These are phyloP conservation scores for Smutsia temminckii DNA, from an alignment of 2,797 vertebrate species.

Conservation along the genomic window DNA sequence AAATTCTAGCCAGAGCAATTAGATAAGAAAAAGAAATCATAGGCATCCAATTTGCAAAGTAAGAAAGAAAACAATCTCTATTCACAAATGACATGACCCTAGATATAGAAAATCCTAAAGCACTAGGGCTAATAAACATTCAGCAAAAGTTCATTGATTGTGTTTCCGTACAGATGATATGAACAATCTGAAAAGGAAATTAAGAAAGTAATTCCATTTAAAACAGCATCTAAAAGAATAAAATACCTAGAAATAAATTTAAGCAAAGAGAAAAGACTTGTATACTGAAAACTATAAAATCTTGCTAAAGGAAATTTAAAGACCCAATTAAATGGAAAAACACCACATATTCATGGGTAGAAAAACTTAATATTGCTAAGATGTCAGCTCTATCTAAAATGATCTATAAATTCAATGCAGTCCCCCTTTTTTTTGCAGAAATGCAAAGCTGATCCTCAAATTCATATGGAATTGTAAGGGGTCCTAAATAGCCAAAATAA, in stretches of 20 bases:
- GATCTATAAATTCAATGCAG: not conserved
- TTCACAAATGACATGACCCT: not conserved
- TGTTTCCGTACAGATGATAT: not conserved
- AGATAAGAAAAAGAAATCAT: not conserved
- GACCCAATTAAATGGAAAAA: not conserved
- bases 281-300: not conserved
- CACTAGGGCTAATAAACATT: slow-evolving; percentile 3
- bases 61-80: not conserved
- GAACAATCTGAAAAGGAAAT: slow-evolving; percentile 10
- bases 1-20: not conserved
- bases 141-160: not conserved
- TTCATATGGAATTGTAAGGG: not conserved
- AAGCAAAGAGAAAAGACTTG: not conserved
- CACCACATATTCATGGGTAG: not conserved
- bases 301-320: not conserved
- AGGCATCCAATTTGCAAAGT: not conserved
- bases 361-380: not conserved
- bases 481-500: not conserved
- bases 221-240: not conserved
- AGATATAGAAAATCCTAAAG: not conserved
- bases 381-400: not conserved
- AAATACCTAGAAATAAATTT: slow-evolving; percentile 34
- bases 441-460: not conserved
- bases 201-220: not conserved
- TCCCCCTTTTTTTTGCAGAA: not conserved